Conservation (phyloP, 2,888 invertebrate species). For the Drosophila falleni region DNA sequence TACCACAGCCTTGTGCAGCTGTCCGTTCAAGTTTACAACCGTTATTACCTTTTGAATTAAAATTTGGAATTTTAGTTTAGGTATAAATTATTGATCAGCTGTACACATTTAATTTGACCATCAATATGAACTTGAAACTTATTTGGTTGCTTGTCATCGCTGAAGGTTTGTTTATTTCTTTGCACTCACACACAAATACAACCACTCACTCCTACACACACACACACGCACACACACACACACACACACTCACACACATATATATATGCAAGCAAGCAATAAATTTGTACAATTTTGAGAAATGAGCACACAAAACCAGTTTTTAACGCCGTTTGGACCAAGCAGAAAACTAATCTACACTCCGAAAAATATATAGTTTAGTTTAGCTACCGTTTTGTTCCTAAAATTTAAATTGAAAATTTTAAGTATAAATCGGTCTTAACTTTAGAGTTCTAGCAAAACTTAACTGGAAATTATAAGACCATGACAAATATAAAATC, state of each 20-base stretch:
- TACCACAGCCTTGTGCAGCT: conserved; percentile 49
- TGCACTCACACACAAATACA: conserved; percentile 23
- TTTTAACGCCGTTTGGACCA: conserved; percentile 41
- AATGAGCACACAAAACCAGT: conserved; percentile 64
- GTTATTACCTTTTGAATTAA: conserved; percentile 4
- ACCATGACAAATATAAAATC: too few relatives aligned
- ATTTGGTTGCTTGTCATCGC: conserved; percentile 55
- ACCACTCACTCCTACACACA: too few relatives aligned
- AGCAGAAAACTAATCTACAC: conserved; percentile 18
- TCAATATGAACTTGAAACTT: conserved; percentile 77
- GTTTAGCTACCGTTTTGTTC: too few relatives aligned
- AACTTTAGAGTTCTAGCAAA: too few relatives aligned
- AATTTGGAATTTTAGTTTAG: neutral
- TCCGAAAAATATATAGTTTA: too few relatives aligned
- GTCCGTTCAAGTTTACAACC: neutral
- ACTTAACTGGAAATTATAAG: too few relatives aligned
- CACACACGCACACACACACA: neutral
- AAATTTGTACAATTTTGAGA: conserved; percentile 16
- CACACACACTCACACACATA: neutral
- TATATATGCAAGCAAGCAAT: neutral
- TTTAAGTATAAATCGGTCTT: too few relatives aligned
- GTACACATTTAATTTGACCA: conserved; percentile 58
- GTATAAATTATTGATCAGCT: conserved; percentile 52
- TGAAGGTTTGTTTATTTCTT: conserved; percentile 77
- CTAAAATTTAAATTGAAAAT: too few relatives aligned